Evolutionary conservation across 2,797 vertebrate genomes (phyloP), one percentile per base, ranked within the genome.

Genomic region (Betta splendens): DNA sequence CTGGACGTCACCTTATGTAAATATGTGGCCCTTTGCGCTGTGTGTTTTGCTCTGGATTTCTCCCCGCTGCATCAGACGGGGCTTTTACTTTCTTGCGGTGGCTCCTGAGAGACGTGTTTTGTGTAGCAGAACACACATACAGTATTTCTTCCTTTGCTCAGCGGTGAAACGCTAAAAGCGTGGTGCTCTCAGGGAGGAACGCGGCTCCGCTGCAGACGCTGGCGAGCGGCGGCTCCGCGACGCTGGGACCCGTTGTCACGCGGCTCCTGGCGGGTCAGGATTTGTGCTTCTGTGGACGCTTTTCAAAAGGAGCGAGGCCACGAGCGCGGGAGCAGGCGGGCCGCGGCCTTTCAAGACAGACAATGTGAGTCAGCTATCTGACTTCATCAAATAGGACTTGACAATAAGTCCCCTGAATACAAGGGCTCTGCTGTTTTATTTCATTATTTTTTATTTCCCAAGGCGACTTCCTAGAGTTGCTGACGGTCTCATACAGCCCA

Each of bases 391-490:
- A 89, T 66, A 74, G 70, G 77, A 79, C 83, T 89, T 88, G 87
- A 89, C 85, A 87, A 89, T 88, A 87, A 85, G 74, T 68, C 80
- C 76, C 72, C 72, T 80, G 81, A 87, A 87, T 87, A 89, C 81
- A 89, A 81, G 80, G 60, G 73, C 80, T 78, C 63, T 32, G 68
- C 77, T 80, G 69, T 77, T 88, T 89, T 89, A 82, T 89, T 89
- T 87, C 54, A 77, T 87, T 83, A 48, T 88, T 87, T 84, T 78
- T 88, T 82, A 90, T 89, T 90, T 90, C 89, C 90, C 88, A 72
- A 80, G 83, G 81, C 56, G 59, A 67, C 74, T 64, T 36, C 66
- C 72, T 66, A 84, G 80, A 88, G 77, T 86, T 87, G 87, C 88
- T 89, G 89, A 89, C 85, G 62, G 72, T 59, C 84, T 85, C 73